Percentiles rank a stretch among this genome's conserved stretches.
phyloP scores from a whole-genome alignment of 2,113 vertebrate species.

The Prunella fulvescens region DNA sequence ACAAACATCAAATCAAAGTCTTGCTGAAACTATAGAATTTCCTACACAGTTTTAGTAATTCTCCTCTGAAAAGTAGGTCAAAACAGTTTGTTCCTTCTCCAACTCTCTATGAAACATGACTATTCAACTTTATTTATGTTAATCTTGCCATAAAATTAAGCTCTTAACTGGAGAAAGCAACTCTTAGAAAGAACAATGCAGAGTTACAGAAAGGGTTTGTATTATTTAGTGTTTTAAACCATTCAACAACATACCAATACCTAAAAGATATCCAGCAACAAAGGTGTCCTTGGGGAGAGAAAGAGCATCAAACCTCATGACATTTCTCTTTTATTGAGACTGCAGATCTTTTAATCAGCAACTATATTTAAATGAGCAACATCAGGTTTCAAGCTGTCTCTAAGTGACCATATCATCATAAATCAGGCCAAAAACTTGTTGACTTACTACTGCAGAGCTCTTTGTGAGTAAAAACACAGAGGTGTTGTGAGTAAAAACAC shows the following conservation, averaged over 20 bases:
- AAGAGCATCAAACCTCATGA: neutral
- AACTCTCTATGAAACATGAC: neutral
- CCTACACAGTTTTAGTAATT: neutral
- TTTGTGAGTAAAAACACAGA: neutral
- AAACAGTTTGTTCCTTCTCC: neutral
- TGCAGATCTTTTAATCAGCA: neutral
- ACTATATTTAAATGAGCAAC: neutral
- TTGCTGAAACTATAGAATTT: neutral
- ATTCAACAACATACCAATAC: neutral
- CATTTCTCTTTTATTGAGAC: neutral
- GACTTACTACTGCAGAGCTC: neutral
- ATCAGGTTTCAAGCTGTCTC: neutral
- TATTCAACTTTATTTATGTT: neutral
- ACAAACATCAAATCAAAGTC: neutral
- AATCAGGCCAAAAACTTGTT: neutral
- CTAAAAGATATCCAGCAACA: neutral
- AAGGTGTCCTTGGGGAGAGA: neutral
- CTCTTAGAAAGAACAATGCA: neutral
- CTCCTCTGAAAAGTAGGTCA: neutral
- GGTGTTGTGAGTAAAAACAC: neutral
- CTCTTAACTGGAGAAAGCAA: neutral
- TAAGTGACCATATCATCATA: neutral
- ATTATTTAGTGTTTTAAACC: neutral
- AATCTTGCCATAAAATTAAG: neutral
- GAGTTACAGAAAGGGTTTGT: neutral